Percentiles rank a stretch among this genome's conserved stretches.
Conservation (phyloP, 2,113 vertebrate species). For the Columba livia region DNA sequence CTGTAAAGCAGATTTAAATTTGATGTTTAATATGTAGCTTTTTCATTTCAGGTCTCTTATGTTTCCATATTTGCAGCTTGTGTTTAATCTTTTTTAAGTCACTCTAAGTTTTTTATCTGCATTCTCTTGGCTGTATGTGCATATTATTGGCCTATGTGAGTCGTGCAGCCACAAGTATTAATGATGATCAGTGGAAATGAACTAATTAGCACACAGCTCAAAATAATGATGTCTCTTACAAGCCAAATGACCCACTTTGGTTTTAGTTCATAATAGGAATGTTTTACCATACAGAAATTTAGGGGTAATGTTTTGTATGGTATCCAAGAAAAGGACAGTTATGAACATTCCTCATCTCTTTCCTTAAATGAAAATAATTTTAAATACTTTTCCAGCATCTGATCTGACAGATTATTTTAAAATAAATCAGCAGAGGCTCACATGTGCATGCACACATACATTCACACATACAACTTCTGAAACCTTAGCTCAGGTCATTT, state of each 20-base stretch:
- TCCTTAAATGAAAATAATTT: neutral
- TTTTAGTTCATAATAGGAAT: constrained; percentile 4
- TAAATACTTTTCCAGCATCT: neutral
- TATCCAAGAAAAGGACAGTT: neutral
- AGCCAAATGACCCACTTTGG: constrained; percentile 18
- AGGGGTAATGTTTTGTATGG: neutral
- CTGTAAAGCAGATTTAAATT: constrained; percentile 70
- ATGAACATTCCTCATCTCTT: neutral
- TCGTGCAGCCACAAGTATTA: constrained; percentile 23
- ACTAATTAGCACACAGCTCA: constrained; percentile 49
- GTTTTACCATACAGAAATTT: neutral
- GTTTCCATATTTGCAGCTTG: constrained; percentile 1
- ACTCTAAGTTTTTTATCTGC: constrained; percentile 21
- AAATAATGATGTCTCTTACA: constrained; percentile 19
- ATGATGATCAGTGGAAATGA: constrained; percentile 8
- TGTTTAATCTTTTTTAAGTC: constrained; percentile 63
- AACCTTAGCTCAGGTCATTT: neutral
- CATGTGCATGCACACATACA: fast-evolving
- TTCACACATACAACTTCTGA: neutral
- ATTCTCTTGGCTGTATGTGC: neutral
- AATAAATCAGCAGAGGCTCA: neutral
- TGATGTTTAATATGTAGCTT: constrained; percentile 47
- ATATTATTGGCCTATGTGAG: neutral
- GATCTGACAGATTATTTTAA: neutral
- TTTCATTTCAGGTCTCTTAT: constrained; percentile 27